Evolutionary conservation across 2,113 vertebrate genomes (phyloP).

Genomic region (Neolamprologus ventralis): DNA sequence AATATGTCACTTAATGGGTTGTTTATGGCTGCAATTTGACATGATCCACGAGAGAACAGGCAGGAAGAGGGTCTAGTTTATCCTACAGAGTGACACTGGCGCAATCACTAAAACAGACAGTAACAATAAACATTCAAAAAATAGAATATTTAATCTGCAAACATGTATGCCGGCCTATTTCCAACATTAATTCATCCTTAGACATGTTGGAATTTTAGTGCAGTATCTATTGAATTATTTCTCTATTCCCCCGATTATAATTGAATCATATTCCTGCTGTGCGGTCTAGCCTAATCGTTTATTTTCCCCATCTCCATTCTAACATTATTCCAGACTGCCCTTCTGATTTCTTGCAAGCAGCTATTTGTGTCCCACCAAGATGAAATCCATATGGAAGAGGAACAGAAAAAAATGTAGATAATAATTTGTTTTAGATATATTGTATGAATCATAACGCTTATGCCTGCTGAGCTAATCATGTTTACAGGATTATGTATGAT

Average conservation of each 20-base stretch:
- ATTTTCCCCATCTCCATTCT: background rate
- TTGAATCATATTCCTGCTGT: background rate
- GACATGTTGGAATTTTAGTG: background rate
- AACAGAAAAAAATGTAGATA: background rate
- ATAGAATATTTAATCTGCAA: background rate
- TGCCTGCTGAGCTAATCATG: background rate
- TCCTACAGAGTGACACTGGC: background rate
- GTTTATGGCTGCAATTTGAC: conserved; percentile 70
- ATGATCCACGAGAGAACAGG: conserved; percentile 64
- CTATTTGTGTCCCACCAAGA: background rate
- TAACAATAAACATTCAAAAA: background rate
- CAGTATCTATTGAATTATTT: background rate
- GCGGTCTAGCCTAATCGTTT: background rate
- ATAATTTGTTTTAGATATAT: background rate
- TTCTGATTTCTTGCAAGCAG: background rate
- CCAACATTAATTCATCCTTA: background rate
- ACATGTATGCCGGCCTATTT: background rate
- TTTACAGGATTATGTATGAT: rapidly evolving
- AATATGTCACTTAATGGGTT: conserved; percentile 76
- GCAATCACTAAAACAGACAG: background rate
- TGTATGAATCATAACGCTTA: rapidly evolving
- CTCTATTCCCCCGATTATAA: background rate
- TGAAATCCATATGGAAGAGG: background rate
- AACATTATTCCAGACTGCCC: background rate
- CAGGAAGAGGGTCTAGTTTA: background rate